A percentile compares a stretch with the other conserved stretches of the same genome.
These are phyloP conservation scores for Coluber constrictor DNA, from an alignment of 2,797 vertebrate species.

Conservation along the genomic window DNA sequence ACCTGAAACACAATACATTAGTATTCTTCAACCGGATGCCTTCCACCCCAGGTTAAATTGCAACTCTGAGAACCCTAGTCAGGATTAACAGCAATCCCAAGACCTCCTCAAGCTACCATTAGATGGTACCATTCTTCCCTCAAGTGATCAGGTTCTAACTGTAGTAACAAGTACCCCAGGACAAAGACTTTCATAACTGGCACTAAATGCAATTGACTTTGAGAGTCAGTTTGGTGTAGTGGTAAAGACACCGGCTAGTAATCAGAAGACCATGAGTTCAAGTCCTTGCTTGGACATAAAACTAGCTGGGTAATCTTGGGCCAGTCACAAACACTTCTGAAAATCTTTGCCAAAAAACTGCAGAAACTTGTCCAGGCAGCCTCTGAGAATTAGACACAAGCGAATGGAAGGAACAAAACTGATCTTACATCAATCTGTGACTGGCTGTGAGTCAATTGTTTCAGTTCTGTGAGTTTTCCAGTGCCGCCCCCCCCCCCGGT, in stretches of 20 bases:
- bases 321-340: not conserved
- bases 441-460: not conserved
- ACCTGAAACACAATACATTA: not conserved
- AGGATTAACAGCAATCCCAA: not conserved
- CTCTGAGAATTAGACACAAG: not conserved
- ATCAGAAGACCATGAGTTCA: not conserved
- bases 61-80: not conserved
- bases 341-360: not conserved
- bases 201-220: not conserved
- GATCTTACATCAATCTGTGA: not conserved
- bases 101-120: not conserved
- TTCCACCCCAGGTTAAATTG: not conserved
- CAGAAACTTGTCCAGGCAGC: not conserved
- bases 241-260: not conserved
- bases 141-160: not conserved
- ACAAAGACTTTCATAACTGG: not conserved
- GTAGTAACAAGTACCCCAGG: too few relatives aligned
- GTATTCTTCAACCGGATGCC: not conserved
- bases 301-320: not conserved
- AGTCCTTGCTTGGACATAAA: not conserved
- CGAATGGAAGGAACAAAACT: not conserved
- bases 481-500: not conserved
- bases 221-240: not conserved
- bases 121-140: not conserved
- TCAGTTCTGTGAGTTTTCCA: not conserved